Evolutionary conservation across 2,888 invertebrate genomes (phyloP), one percentile per base, ranked within the genome.

Genomic region (Agrotis puta): DNA sequence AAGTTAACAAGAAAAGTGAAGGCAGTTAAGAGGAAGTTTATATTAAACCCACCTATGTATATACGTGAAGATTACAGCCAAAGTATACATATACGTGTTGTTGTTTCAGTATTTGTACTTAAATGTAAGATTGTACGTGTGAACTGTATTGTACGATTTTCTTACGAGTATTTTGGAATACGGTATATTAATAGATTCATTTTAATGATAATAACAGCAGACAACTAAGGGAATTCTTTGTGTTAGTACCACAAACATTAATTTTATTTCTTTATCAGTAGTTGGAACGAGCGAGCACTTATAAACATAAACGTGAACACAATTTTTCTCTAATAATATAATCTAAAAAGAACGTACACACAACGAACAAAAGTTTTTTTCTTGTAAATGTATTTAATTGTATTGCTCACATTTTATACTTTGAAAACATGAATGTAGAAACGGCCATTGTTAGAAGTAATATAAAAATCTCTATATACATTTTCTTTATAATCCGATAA

Each of bases 1-100:
- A 77, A 81, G 73, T 81, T 82, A 51, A 81, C 74, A 84, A 78
- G 83, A 79, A 84, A 84, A 77, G 82, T 77, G 81, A 82, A 82
- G 57, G 71, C 64, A 79, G 74, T 79, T 80, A 82, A 57, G 76
- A 79, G 69, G 76, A 83, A 85, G 82, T 81, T 84, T 79, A 69
- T 76, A 71, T 76, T 78, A 74, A 82, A 75, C 57, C 63, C 62
- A 76, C 69, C 68, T 81, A 69, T 54, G 57, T 62, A 59, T 56
- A 69, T 39, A 70, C 56, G 67, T 57, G 58, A 64, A 64, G 61
- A 78, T 79, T 58, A 79, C 66, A 57, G n/a, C 24, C 47, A 16
- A 59, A 63, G 65, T 43, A 59, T 24, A 27, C 54, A 72, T 24
- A 64, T 65, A 77, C 67, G 67, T 14, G 62, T 50, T 58, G 27